These are phyloP conservation scores for Takifugu bimaculatus DNA, from an alignment of 2,113 vertebrate genomes.

Conservation along the genomic window DNA sequence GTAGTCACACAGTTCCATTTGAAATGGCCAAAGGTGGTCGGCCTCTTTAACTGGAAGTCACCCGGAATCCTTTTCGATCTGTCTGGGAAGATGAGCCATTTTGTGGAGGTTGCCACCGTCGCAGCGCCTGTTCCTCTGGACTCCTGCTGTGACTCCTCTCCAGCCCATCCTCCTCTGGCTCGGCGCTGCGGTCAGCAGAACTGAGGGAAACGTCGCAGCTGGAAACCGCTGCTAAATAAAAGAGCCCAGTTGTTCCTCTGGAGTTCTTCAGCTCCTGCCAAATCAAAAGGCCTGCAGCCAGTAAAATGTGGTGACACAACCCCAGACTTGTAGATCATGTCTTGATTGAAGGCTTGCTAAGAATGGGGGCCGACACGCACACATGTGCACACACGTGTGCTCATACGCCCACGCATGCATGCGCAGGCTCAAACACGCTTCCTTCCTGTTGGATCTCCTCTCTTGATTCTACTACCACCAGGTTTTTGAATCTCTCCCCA, in stretches of 20 bases:
- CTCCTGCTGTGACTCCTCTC: not conserved
- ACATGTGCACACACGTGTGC: slow-evolving; percentile 11
- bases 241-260: slow-evolving; percentile 43
- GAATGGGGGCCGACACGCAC: slow-evolving; percentile 36
- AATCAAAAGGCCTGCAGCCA: slow-evolving; percentile 42
- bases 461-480: not conserved
- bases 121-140: not conserved
- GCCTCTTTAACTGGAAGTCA: too few relatives aligned
- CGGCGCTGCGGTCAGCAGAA: slow-evolving; percentile 34
- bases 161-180: not conserved
- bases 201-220: slow-evolving; percentile 40
- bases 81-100: too few relatives aligned
- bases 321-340: slow-evolving; percentile 57
- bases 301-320: slow-evolving; percentile 58
- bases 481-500: not conserved
- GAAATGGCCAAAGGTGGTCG: too few relatives aligned
- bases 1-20: too few relatives aligned
- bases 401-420: not conserved
- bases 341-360: slow-evolving; percentile 57
- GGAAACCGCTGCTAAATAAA: slow-evolving; percentile 44
- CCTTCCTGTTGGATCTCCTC: not conserved
- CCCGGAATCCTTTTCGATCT: too few relatives aligned
- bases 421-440: not conserved
- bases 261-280: too few relatives aligned
- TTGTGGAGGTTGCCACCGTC: too few relatives aligned